These are phyloP conservation scores for Zelostemma sp. DNA, from an alignment of 1,140 invertebrate species.

Conservation along the genomic window DNA sequence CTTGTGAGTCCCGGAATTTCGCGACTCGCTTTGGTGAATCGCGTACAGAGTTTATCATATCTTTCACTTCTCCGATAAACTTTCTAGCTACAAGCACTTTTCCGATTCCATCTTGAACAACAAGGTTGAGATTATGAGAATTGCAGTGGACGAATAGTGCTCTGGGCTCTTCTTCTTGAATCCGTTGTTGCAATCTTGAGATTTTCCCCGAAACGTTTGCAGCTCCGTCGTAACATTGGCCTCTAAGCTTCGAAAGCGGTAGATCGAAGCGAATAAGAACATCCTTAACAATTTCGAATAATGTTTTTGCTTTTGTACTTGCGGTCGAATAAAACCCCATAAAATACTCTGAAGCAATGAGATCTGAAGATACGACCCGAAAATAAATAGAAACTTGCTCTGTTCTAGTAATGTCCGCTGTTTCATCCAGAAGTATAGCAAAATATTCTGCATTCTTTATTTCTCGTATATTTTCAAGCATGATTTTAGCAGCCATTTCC, in stretches of 20 bases:
- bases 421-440: slow-evolving; percentile 21
- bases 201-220: slow-evolving; percentile 36
- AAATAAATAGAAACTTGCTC: slow-evolving; percentile 25
- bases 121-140: slow-evolving; percentile 35
- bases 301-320: slow-evolving; percentile 14
- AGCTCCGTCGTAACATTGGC: slow-evolving; percentile 44
- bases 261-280: slow-evolving; percentile 25
- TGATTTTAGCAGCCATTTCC: slow-evolving; percentile 21
- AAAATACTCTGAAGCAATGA: slow-evolving; percentile 21
- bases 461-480: slow-evolving; percentile 10
- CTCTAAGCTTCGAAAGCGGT: slow-evolving; percentile 28
- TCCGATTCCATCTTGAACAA: slow-evolving; percentile 37
- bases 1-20: background rate
- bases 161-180: slow-evolving; percentile 31
- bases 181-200: slow-evolving; percentile 29
- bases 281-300: slow-evolving; percentile 38
- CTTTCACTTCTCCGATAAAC: slow-evolving; percentile 15
- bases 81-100: slow-evolving; percentile 5
- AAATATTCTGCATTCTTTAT: slow-evolving; percentile 21
- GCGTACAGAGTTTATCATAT: slow-evolving; percentile 24
- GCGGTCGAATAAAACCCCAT: slow-evolving; percentile 35
- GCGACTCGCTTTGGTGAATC: slow-evolving; percentile 19
- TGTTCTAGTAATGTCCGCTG: slow-evolving; percentile 17
- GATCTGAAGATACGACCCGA: slow-evolving; percentile 16
- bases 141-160: slow-evolving; percentile 38